These are phyloP conservation scores for Zoroaster sp. DNA, from an alignment of 53 echinoderm and acorn worm genomes.

Conservation along the genomic window DNA sequence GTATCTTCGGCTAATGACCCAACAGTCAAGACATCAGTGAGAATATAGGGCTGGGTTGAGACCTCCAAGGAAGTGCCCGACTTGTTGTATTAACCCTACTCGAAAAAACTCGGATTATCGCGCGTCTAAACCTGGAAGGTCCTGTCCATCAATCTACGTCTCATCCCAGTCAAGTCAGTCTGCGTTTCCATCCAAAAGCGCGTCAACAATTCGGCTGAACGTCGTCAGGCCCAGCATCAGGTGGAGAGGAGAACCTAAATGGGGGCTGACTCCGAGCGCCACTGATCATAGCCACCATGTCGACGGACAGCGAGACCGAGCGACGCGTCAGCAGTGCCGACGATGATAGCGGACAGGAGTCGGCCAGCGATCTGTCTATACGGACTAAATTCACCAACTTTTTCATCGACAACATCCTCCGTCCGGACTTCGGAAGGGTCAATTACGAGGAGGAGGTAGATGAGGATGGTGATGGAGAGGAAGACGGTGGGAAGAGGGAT, in stretches of 20 bases:
- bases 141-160: slow-evolving; percentile 22
- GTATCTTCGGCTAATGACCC: slow-evolving; percentile 42
- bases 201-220: neutral
- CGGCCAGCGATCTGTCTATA: slow-evolving; percentile 63
- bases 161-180: neutral
- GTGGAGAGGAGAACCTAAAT: neutral
- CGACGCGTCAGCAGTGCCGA: slow-evolving; percentile 29
- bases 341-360: slow-evolving; percentile 49
- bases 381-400: slow-evolving; percentile 90
- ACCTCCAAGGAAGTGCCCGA: slow-evolving; percentile 5
- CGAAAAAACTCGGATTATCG: slow-evolving; percentile 9
- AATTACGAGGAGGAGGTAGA: slow-evolving; percentile 41
- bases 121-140: neutral
- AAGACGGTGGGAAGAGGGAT: neutral
- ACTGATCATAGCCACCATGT: slow-evolving; percentile 22
- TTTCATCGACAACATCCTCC: slow-evolving; percentile 95
- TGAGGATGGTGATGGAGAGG: slow-evolving; percentile 1
- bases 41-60: neutral
- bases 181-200: neutral
- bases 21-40: slow-evolving; percentile 18
- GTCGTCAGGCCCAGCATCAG: neutral
- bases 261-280: neutral
- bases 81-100: neutral
- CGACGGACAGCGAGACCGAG: slow-evolving; percentile 43
- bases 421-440: slow-evolving; percentile 67